Evolutionary conservation across 2,113 vertebrate genomes (phyloP), one percentile per base, ranked within the genome.

Genomic region (Pomatostomus ruficeps): DNA sequence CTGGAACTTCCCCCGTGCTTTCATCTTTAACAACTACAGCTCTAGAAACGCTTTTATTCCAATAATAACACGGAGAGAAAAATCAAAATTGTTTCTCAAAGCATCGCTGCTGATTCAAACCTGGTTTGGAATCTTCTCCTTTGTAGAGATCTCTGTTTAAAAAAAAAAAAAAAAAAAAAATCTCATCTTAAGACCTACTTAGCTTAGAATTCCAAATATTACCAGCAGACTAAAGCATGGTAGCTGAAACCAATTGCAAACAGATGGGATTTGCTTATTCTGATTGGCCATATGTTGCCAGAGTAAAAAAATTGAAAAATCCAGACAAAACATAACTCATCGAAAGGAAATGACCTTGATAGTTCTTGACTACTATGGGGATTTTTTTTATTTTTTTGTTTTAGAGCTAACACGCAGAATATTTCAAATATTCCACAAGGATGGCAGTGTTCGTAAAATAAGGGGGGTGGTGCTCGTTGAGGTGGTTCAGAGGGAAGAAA

Each of bases 241-340:
- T 94, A 84, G 95, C 91, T 94, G 71, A 80, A 91, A 82, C 54
- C 95, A 97, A 97, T 96, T 95, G 80, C 94, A 97, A 96, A 95
- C 95, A 97, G 95, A 97, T 97, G 95, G 92, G 78, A 77, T 84
- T 92, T 95, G 91, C 83, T 88, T 92, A 25, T 89, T 97, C 95
- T 89, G 85, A 95, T 95, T 88, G 79, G 85, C 95, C 94, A 95
- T 91, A 88, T 96, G 96, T 95, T 96, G 42, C 95, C 79, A 74
- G 67, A 93, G 92, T 67, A 93, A 97, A 96, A 93, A 96, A 94
- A 90, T 40, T 23, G 85, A 89, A 86, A 84, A 96, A 89, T 96
- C 80, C 85, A 78, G 89, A 95, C 93, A 90, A 96, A 97, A 95
- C 89, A 88, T 96, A 94, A 96, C 63, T 95, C 91, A 95, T 82